phyloP scores from a whole-genome alignment of 2,113 vertebrate genomes.

The Scomber scombrus region DNA sequence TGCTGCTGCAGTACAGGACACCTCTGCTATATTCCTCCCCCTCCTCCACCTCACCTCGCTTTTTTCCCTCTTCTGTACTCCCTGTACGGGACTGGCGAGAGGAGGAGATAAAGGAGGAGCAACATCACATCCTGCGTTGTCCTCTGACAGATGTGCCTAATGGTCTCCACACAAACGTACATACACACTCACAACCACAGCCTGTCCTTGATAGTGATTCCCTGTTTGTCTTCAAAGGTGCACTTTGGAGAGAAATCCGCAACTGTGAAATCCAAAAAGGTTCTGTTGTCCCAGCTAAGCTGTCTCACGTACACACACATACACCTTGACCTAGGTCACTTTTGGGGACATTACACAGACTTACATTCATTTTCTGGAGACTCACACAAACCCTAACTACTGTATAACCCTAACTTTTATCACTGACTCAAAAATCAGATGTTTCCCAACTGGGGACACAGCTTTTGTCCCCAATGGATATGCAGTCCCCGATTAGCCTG shows the following conservation, averaged over 20 bases:
- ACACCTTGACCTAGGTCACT: background rate
- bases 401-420: too few relatives aligned
- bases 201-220: slow-evolving; percentile 24
- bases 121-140: slow-evolving; percentile 34
- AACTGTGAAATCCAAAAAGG: background rate
- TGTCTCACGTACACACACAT: slow-evolving; percentile 26
- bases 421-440: too few relatives aligned
- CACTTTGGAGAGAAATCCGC: background rate
- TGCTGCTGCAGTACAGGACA: slow-evolving; percentile 69
- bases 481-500: too few relatives aligned
- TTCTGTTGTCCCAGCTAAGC: background rate
- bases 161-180: slow-evolving; percentile 15
- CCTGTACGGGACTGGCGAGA: slow-evolving; percentile 28
- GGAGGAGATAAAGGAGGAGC: slow-evolving; percentile 11
- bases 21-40: slow-evolving; percentile 39
- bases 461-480: too few relatives aligned
- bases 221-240: slow-evolving; percentile 22
- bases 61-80: slow-evolving; percentile 23
- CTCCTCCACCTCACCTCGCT: slow-evolving; percentile 22
- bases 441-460: too few relatives aligned
- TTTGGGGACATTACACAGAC: too few relatives aligned
- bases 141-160: slow-evolving; percentile 43
- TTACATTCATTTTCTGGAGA: too few relatives aligned
- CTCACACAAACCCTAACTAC: too few relatives aligned
- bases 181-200: background rate